Base-by-base conservation (phyloP, 1,140 invertebrate species). In the Rhyacophila brunnea region DNA sequence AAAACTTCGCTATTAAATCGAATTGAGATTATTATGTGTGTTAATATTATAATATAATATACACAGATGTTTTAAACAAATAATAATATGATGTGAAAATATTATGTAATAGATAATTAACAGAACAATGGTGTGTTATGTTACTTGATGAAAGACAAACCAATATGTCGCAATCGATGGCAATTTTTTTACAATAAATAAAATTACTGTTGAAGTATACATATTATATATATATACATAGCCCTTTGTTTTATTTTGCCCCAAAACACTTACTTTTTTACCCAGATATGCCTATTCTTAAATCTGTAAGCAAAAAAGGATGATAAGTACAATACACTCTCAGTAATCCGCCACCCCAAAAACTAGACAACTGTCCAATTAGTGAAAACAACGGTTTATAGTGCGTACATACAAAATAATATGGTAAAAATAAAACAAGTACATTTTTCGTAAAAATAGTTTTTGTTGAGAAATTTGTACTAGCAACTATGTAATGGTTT, bases 131-230 rank as follows among this genome's bases (percentile, higher is more conserved):
- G 60, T 65, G 40, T 61, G 52, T 61, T 61, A 60, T 28, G 23
- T 40, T 59, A 55, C 52, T 40, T 58, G 55, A 47, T 52, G 50
- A 53, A 64, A 60, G 52, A 55, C 46, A 58, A 61, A 65, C 44
- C 45, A 56, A 60, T 57, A 64, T 65, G 63, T 65, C 58, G 51
- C 58, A 46, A 57, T 65, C 54, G 54, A 65, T 65, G 63, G 63
- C 63, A 65, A 61, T 65, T 65, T 65, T 56, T 65, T 65, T 65
- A 65, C 63, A 65, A 65, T 65, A 65, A 61, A 65, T 60, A 60
- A 60, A 60, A 60, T 65, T 60, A 65, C 63, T 65, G 63, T 65
- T 65, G 58, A 65, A 65, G 63, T 65, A 65, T 65, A 65, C 63
- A 65, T 65, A 65, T 65, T 65, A 65, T 58, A 61, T 60, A 58